Conservation (phyloP, 2,888 invertebrate genomes). For the Dyspetes luteomarginatus region DNA sequence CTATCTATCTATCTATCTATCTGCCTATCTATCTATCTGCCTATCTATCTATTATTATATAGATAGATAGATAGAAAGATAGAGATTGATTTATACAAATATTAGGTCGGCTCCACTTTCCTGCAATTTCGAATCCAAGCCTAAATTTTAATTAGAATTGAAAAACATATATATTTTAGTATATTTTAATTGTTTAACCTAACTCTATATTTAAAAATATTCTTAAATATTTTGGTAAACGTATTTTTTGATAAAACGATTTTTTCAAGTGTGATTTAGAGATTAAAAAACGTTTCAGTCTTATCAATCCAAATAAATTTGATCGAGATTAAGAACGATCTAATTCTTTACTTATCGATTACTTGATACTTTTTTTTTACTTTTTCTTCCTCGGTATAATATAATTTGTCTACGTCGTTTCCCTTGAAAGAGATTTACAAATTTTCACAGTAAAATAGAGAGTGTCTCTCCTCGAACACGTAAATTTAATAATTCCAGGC, state of each 20-base stretch:
- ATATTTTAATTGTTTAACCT: too few relatives aligned
- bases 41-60: too few relatives aligned
- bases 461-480: background rate
- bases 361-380: background rate
- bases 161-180: background rate
- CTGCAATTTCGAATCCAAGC: background rate
- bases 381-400: slow-evolving; percentile 1
- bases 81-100: too few relatives aligned
- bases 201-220: too few relatives aligned
- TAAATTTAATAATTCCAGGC: slow-evolving; percentile 52
- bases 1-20: too few relatives aligned
- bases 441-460: slow-evolving; percentile 15
- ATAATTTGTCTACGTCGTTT: slow-evolving; percentile 16
- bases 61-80: too few relatives aligned
- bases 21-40: too few relatives aligned
- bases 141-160: background rate
- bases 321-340: background rate
- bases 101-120: too few relatives aligned
- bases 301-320: background rate
- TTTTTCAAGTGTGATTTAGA: background rate
- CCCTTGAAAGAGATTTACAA: slow-evolving; percentile 25
- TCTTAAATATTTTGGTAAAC: too few relatives aligned
- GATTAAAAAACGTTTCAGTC: background rate
- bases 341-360: background rate
- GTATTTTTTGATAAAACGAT: too few relatives aligned